These are phyloP conservation scores for Acholoe squamosa DNA, from an alignment of 2,888 invertebrate genomes.

Conservation along the genomic window DNA sequence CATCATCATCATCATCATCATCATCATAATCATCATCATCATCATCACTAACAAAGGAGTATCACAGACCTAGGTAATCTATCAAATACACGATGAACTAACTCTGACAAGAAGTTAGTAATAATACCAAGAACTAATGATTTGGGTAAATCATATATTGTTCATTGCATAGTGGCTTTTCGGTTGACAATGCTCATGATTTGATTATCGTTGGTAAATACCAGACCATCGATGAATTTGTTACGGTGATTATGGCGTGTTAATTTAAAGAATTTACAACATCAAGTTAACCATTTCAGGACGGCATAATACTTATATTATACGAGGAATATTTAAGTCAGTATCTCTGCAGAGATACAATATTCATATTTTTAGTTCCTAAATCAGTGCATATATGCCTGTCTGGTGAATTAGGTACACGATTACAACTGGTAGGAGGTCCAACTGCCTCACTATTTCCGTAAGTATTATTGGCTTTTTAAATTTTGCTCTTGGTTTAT, in stretches of 20 bases:
- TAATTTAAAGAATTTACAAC: neutral
- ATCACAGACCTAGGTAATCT: constrained; percentile 23
- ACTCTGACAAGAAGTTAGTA: neutral
- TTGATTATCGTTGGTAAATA: constrained; percentile 15
- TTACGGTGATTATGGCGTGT: neutral
- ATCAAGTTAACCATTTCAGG: too few species aligned
- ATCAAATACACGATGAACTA: neutral
- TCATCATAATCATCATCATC: neutral
- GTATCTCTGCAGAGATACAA: neutral
- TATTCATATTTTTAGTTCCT: neutral
- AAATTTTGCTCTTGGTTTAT: too few species aligned
- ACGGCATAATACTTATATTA: neutral
- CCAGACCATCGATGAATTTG: neutral
- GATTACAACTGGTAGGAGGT: too few species aligned
- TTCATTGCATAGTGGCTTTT: constrained; percentile 50
- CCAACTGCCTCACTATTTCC: too few species aligned
- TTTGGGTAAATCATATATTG: neutral
- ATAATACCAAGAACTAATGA: constrained; percentile 21
- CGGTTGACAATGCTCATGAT: constrained; percentile 35
- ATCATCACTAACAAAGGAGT: neutral
- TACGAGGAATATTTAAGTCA: neutral
- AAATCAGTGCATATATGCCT: neutral
- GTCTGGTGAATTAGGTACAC: too few species aligned
- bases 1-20: neutral
- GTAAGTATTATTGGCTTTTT: too few species aligned